These are phyloP conservation scores for Poecilia wingei DNA, from an alignment of 2,797 vertebrate genomes.

Conservation along the genomic window DNA sequence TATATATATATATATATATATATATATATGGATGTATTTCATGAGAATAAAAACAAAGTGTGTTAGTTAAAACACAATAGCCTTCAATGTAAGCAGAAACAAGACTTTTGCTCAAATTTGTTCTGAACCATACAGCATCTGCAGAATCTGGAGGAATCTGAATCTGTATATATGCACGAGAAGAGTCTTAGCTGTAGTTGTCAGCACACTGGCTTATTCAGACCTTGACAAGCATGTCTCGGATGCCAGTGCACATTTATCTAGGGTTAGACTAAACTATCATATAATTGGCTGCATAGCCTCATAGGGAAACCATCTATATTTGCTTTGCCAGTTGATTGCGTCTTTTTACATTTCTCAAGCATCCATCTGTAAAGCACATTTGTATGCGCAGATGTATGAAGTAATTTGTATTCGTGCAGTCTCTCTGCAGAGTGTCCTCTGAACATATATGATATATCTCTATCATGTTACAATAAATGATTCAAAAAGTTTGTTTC, in stretches of 20 bases:
- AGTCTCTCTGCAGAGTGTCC: background rate
- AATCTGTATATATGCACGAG: background rate
- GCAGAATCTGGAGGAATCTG: background rate
- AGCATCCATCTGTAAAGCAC: slow-evolving; percentile 5
- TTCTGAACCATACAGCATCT: background rate
- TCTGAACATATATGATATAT: slow-evolving; percentile 7
- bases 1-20: background rate
- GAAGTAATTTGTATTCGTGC: background rate
- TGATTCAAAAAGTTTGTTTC: background rate
- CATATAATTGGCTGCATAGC: slow-evolving; percentile 32
- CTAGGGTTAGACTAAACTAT: slow-evolving; percentile 30
- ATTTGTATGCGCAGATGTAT: slow-evolving; percentile 37
- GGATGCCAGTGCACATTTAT: slow-evolving; percentile 20
- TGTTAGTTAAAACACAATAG: background rate
- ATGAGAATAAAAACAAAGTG: background rate
- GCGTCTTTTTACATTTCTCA: slow-evolving; percentile 30
- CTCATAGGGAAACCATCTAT: slow-evolving; percentile 29
- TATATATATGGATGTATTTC: background rate
- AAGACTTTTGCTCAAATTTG: background rate
- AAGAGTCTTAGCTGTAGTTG: slow-evolving; percentile 9
- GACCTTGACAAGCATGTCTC: slow-evolving; percentile 15
- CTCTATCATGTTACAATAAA: background rate
- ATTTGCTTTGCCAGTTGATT: slow-evolving; percentile 34
- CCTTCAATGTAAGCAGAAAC: background rate
- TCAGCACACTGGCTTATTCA: slow-evolving; percentile 13